Evolutionary conservation across 2,113 vertebrate species (phyloP), one percentile per base, ranked within the genome.

Genomic region (Taurulus bubalis): DNA sequence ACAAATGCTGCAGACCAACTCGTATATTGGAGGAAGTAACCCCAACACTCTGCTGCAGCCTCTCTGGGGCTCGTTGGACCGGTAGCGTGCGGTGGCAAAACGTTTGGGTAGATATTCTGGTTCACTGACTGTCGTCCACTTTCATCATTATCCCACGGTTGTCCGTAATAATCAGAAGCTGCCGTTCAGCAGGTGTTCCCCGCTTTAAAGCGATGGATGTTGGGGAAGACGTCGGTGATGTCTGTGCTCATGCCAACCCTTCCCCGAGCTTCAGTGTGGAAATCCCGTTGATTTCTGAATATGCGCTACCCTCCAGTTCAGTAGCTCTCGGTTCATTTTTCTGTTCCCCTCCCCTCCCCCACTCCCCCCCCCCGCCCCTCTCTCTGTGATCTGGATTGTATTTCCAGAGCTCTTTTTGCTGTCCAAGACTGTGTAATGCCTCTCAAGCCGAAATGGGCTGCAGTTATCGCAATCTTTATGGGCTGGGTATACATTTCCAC

Each of bases 391-490:
- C 77, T 83, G 83, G 77, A 89, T 92, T 63, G 77, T 78, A 84
- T 89, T 88, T 88, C 87, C 77, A 90, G 69, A 88, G 51, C 67
- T 47, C 66, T 51, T 77, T 69, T 74, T 80, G 68, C 85, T 77
- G 75, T 87, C 22, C 32, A 74, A 84, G 59, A 65, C 77, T 72
- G 42, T 83, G 74, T 90, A 80, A 89, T 76, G 87, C 87, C 70
- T 92, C 79, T 89, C 80, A 87, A 81, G 84, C 68, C 83, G 75
- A 87, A 92, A 83, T 76, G 78, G 67, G 78, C 84, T 45, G 32
- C 87, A 87, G 77, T 88, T 92, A 91, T 91, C 87, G 62, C 88
- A 66, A 84, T 92, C 92, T 92, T 93, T 92, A 93, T 73, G 69
- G 72, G 45, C 79, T 14, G 67, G 64, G 87, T 87, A 85, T 93